Percentiles rank a stretch among this genome's conserved stretches.
phyloP scores from a whole-genome alignment of 2,113 vertebrate genomes.

The Oreochromis niloticus region DNA sequence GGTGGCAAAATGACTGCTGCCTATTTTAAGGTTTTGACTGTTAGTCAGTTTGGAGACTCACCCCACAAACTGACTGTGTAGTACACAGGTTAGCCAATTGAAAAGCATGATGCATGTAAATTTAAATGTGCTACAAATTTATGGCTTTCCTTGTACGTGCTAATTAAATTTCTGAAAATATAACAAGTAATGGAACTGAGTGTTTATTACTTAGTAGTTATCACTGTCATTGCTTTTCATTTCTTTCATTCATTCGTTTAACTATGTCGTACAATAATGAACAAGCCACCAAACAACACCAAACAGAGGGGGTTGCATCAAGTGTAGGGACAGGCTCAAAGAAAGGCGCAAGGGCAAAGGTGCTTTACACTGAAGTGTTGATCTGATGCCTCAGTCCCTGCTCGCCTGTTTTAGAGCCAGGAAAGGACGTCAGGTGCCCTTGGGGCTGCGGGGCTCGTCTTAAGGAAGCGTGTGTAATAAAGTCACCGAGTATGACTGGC shows the following conservation, averaged over 20 bases:
- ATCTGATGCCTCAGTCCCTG: slow-evolving; percentile 29
- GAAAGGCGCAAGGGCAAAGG: not conserved
- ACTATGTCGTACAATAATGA: not conserved
- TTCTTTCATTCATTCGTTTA: not conserved
- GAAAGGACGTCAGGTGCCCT: slow-evolving; percentile 35
- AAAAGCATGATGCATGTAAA: not conserved
- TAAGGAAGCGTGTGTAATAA: not conserved
- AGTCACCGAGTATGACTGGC: not conserved
- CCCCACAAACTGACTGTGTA: not conserved
- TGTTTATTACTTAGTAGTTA: not conserved
- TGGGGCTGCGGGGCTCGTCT: slow-evolving; percentile 21
- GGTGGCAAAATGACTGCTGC: slow-evolving; percentile 30
- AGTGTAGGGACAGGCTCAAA: not conserved
- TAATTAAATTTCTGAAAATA: not conserved
- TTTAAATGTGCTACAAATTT: not conserved
- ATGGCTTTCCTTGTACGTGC: not conserved
- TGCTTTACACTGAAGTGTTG: slow-evolving; percentile 39
- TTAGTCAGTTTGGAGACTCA: slow-evolving; percentile 32
- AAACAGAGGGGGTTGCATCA: not conserved
- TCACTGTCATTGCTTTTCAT: not conserved
- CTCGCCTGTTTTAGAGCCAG: slow-evolving; percentile 21
- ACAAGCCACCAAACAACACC: not conserved
- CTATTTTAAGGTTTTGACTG: slow-evolving; percentile 60
- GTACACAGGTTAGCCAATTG: not conserved
- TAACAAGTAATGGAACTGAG: not conserved